These are phyloP conservation scores for Halocynthia roretzi DNA, from an alignment of 23 tunicate genomes.

Conservation along the genomic window DNA sequence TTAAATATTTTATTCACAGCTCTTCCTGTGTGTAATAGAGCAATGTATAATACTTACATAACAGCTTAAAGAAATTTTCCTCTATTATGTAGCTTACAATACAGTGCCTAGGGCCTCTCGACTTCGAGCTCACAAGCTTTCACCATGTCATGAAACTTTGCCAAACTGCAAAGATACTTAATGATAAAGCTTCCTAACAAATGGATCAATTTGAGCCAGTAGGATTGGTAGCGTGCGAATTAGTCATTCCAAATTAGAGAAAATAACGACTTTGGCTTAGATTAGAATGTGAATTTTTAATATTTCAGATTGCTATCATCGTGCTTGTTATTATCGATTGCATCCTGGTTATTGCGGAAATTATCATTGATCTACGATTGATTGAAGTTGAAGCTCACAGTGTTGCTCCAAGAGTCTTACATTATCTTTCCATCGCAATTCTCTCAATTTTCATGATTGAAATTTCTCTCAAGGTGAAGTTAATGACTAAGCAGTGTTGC, in stretches of 20 bases:
- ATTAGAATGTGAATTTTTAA: not conserved
- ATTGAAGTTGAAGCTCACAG: constrained; percentile 25
- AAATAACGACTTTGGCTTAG: not conserved
- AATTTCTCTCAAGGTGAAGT: constrained; percentile 53
- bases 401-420: constrained; percentile 40
- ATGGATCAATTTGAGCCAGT: too few species aligned
- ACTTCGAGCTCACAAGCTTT: not conserved
- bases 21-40: not conserved
- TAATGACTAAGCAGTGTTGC: too few species aligned
- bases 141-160: too few species aligned
- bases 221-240: too few species aligned
- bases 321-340: constrained; percentile 46
- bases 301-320: constrained; percentile 53
- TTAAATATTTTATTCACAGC: not conserved
- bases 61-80: too few species aligned
- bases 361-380: constrained; percentile 46
- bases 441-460: constrained; percentile 63
- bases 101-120: not conserved
- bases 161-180: too few species aligned
- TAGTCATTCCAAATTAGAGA: too few species aligned
- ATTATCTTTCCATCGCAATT: constrained; percentile 69
- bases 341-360: constrained; percentile 45
- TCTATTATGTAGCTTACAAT: too few species aligned
- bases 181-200: too few species aligned
- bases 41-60: too few species aligned